Conservation (phyloP, 2,888 invertebrate genomes). For the Macrophya annulata region DNA sequence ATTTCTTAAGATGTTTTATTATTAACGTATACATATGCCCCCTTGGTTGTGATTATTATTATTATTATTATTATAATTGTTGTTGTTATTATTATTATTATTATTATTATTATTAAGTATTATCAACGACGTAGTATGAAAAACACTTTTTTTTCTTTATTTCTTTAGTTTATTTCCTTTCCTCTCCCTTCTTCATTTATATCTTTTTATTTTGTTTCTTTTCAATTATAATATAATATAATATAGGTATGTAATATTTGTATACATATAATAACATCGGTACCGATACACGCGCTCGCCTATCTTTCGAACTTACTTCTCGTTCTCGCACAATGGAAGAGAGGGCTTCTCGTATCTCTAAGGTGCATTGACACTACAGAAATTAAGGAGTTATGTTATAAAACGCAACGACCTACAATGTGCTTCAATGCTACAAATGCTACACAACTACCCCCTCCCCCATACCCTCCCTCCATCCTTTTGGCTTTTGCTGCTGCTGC, state of each 20-base stretch:
- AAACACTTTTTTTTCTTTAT: constrained; percentile 12
- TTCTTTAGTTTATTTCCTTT: neutral
- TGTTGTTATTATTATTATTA: constrained; percentile 10
- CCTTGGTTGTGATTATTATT: neutral
- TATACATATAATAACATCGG: neutral
- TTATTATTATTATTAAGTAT: constrained; percentile 8
- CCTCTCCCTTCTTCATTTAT: neutral
- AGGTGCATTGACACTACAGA: constrained; percentile 56
- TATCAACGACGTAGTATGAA: constrained; percentile 25
- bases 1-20: constrained; percentile 1
- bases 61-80: neutral
- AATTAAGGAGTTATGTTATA: constrained; percentile 72
- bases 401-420: constrained; percentile 78
- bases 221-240: neutral
- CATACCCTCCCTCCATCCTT: constrained; percentile 55
- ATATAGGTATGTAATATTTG: neutral
- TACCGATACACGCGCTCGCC: neutral
- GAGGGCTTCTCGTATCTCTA: constrained; percentile 48
- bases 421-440: constrained; percentile 76
- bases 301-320: constrained; percentile 23
- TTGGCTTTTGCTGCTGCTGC: constrained; percentile 44
- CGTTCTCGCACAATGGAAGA: constrained; percentile 31
- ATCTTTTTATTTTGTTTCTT: neutral
- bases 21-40: constrained; percentile 21
- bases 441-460: constrained; percentile 64